phyloP scores from a whole-genome alignment of 1,140 invertebrate species.

The Homarus americanus region DNA sequence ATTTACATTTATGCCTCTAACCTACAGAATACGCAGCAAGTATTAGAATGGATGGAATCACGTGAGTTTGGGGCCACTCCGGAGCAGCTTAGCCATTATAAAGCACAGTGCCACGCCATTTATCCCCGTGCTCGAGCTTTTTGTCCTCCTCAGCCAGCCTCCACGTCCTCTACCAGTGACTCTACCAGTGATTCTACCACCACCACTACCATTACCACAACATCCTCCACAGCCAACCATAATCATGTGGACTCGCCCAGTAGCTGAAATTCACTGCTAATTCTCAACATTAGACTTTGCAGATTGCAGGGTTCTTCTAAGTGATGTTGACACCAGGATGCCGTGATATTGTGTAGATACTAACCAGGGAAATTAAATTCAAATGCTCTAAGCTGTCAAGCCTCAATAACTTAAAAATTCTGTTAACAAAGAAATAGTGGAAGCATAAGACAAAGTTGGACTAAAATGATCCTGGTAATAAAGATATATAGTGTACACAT shows the following conservation, averaged over 20 bases:
- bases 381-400: constrained; percentile 32
- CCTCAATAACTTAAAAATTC: constrained; percentile 43
- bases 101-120: constrained; percentile 84
- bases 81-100: constrained; percentile 84
- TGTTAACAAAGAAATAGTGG: background rate
- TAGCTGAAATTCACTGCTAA: constrained; percentile 50
- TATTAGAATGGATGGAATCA: constrained; percentile 86
- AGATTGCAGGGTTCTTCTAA: constrained; percentile 31
- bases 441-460: constrained; percentile 11
- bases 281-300: constrained; percentile 29
- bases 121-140: constrained; percentile 82
- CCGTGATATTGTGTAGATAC: constrained; percentile 34
- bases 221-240: constrained; percentile 43
- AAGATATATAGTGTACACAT: background rate
- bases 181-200: constrained; percentile 29
- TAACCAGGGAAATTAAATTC: constrained; percentile 35
- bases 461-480: constrained; percentile 12
- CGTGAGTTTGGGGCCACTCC: constrained; percentile 89
- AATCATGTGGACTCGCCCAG: constrained; percentile 61
- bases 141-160: constrained; percentile 74
- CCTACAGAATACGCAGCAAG: constrained; percentile 86
- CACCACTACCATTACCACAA: constrained; percentile 39
- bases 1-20: constrained; percentile 42
- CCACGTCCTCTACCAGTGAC: constrained; percentile 54
- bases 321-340: constrained; percentile 46